Evolutionary conservation across 53 echinoderm and acorn worm genomes (phyloP), one percentile per base, ranked within the genome.

Genomic region (Actinopyga echinites): DNA sequence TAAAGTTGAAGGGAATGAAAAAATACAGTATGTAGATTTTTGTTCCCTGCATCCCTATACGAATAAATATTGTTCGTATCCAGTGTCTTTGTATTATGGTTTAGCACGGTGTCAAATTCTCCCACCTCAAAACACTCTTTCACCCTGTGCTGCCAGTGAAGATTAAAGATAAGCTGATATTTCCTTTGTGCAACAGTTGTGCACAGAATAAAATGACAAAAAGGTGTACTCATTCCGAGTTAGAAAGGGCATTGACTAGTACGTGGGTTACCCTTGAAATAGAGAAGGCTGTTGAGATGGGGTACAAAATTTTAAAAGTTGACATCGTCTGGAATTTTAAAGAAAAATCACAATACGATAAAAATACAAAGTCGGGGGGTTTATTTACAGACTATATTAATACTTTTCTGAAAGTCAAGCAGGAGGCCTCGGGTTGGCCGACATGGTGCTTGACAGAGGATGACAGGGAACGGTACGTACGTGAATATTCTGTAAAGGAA

Each of bases 51-150:
- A 94, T 12, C 94, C 89, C 0, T 89, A 43, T 43, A 85, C 64
- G 0, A 91, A 94, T 11, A 89, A 91, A 49, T 94, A 94, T n/a
- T 68, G 84, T 20, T 65, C 83, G 0, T 88, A 88, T 36, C 88
- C 88, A 15, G 12, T 85, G 35, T 24, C 21, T 1, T 22, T 68
- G 0, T 93, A 88, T 69, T 90, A 83, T 44, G 86, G 93, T 1
- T 28, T 93, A 4, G 56, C 83, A 2, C 83, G 83, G 73, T 83
- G 79, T 29, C 75, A 37, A 28, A 64, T 93, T 7, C 37, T 90
- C 1, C 87, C 93, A 6, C 87, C 90, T 19, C 64, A 40, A 61
- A 52, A 29, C 45, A 13, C 30, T 83, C 17, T 79, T 84, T 5
- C 87, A 93, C 44, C 93, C 90, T 1, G 79, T 93, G 0, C 30